Conservation (phyloP, 2,113 vertebrate genomes). For the Guaruba guarouba region DNA sequence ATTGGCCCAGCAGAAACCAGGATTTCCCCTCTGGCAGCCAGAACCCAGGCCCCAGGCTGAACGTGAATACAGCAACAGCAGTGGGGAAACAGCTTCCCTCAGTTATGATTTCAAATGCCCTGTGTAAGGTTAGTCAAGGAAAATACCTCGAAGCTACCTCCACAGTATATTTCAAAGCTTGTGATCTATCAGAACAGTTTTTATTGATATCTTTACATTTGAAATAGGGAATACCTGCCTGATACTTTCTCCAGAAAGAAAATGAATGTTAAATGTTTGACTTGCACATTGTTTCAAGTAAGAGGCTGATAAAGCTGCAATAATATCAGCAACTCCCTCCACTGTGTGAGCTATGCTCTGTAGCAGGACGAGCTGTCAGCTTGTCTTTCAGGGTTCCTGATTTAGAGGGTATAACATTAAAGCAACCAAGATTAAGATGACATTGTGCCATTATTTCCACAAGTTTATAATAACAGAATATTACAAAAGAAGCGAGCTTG, state of each 20-base stretch:
- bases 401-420: background rate
- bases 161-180: background rate
- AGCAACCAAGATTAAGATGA: background rate
- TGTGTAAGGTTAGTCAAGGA: background rate
- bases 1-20: background rate
- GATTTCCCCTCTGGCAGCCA: background rate
- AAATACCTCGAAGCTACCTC: background rate
- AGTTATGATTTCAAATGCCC: background rate
- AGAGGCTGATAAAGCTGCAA: background rate
- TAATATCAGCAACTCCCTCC: background rate
- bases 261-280: background rate
- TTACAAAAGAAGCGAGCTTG: background rate
- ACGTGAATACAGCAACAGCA: fast-evolving
- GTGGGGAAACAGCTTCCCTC: background rate
- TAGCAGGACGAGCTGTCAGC: background rate
- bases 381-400: background rate
- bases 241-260: background rate
- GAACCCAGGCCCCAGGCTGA: background rate
- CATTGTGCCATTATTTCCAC: background rate
- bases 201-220: background rate
- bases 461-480: background rate
- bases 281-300: background rate
- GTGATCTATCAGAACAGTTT: background rate
- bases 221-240: background rate
- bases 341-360: fast-evolving